Conservation (phyloP, 2,113 vertebrate species). For the Arizona elegans region DNA sequence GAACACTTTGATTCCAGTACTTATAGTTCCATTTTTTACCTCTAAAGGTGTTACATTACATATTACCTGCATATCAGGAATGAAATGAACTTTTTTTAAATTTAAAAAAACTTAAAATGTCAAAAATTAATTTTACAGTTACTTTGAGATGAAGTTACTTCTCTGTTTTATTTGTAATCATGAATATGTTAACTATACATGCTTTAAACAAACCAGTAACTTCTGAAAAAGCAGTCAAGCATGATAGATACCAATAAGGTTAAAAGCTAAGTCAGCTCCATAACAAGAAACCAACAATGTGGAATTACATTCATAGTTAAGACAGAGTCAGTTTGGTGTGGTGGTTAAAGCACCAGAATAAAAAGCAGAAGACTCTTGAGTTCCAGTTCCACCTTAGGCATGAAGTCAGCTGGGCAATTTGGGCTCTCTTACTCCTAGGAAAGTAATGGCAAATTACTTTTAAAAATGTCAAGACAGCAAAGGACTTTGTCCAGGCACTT, state of each 20-base stretch:
- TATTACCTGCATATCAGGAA: conserved; percentile 33
- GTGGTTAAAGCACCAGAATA: neutral
- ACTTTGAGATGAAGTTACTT: conserved; percentile 1
- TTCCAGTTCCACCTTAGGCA: neutral
- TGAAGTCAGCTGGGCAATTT: neutral
- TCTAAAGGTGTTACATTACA: conserved; percentile 35
- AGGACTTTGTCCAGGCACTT: neutral
- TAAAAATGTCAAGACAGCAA: neutral
- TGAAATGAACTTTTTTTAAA: conserved; percentile 35
- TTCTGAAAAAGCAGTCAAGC: conserved; percentile 34
- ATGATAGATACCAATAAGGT: conserved; percentile 12
- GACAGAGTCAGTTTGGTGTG: neutral
- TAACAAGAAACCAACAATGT: conserved; percentile 15
- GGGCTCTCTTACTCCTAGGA: neutral
- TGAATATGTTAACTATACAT: conserved; percentile 27
- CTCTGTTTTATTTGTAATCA: conserved; percentile 40
- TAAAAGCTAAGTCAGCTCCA: conserved; percentile 31
- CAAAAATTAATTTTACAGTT: conserved; percentile 9
- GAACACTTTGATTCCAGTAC: conserved; percentile 62
- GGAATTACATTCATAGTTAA: neutral
- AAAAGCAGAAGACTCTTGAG: neutral
- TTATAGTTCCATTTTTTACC: conserved; percentile 45
- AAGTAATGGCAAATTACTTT: neutral
- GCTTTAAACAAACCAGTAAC: conserved; percentile 9
- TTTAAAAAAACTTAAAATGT: neutral